These are phyloP conservation scores for Polydrusus pterygomalis DNA, from an alignment of 2,888 invertebrate species.

Conservation along the genomic window DNA sequence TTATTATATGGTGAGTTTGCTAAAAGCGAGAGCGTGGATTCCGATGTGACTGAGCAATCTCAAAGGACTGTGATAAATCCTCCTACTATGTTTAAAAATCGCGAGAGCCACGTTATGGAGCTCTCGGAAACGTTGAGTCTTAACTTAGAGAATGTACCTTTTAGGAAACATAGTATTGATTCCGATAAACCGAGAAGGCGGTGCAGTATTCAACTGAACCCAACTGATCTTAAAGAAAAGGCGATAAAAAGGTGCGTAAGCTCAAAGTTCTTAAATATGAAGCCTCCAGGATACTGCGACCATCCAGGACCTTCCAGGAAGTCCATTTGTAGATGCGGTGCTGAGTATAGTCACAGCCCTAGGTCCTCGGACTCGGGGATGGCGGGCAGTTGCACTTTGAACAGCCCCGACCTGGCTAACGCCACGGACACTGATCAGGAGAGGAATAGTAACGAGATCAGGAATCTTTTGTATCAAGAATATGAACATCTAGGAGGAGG, in stretches of 20 bases:
- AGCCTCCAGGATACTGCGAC: constrained; percentile 46
- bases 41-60: constrained; percentile 62
- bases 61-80: constrained; percentile 71
- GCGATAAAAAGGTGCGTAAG: constrained; percentile 72
- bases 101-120: constrained; percentile 12
- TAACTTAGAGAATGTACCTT: constrained; percentile 65
- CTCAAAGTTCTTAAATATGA: constrained; percentile 71
- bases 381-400: constrained; percentile 86
- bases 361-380: constrained; percentile 90
- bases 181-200: constrained; percentile 75
- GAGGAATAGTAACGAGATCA: constrained; percentile 64
- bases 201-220: constrained; percentile 68
- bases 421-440: constrained; percentile 62
- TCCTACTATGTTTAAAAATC: constrained; percentile 75
- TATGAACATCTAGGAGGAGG: constrained; percentile 60
- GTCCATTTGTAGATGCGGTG: constrained; percentile 65
- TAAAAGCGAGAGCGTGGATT: constrained; percentile 64
- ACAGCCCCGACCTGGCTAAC: constrained; percentile 79
- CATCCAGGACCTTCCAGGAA: constrained; percentile 55
- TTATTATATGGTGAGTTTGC: constrained; percentile 71
- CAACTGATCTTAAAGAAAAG: constrained; percentile 58
- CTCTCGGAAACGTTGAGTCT: constrained; percentile 60
- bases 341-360: constrained; percentile 76
- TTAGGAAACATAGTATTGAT: constrained; percentile 76
- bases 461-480: constrained; percentile 61